Percentiles rank a stretch among this genome's conserved stretches.
These are phyloP conservation scores for Cryptoleucopteryx plumbea DNA, from an alignment of 2,113 vertebrate species.

Conservation along the genomic window DNA sequence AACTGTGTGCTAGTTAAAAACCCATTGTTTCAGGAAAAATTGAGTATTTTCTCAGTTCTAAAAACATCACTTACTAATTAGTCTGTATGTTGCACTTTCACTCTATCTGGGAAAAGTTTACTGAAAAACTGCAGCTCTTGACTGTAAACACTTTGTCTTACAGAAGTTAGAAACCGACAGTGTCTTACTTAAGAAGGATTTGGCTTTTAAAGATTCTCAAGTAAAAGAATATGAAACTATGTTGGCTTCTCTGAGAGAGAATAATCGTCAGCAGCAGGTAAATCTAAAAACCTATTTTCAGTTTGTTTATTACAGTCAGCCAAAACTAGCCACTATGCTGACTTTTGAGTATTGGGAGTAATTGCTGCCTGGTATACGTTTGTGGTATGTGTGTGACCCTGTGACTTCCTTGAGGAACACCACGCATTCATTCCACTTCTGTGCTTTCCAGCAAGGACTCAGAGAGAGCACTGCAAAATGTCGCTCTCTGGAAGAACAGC, in stretches of 20 bases:
- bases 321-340: background rate
- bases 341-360: no score
- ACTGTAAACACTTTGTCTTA: background rate
- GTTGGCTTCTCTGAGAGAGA: conserved; percentile 84
- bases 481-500: conserved; percentile 80
- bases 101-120: background rate
- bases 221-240: conserved; percentile 86
- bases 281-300: rapidly evolving
- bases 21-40: background rate
- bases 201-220: conserved; percentile 89
- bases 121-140: background rate
- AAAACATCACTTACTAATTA: background rate
- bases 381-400: background rate
- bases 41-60: background rate
- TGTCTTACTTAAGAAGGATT: conserved; percentile 82
- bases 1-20: background rate
- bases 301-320: background rate
- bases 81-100: background rate
- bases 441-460: conserved; percentile 75
- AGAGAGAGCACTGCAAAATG: conserved; percentile 75
- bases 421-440: rapidly evolving
- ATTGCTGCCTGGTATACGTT: rapidly evolving
- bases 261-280: conserved; percentile 92
- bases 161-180: conserved; percentile 86
- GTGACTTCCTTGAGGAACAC: background rate